Evolutionary conservation across 2,888 invertebrate species (phyloP).

Genomic region (Tipula helvola): DNA sequence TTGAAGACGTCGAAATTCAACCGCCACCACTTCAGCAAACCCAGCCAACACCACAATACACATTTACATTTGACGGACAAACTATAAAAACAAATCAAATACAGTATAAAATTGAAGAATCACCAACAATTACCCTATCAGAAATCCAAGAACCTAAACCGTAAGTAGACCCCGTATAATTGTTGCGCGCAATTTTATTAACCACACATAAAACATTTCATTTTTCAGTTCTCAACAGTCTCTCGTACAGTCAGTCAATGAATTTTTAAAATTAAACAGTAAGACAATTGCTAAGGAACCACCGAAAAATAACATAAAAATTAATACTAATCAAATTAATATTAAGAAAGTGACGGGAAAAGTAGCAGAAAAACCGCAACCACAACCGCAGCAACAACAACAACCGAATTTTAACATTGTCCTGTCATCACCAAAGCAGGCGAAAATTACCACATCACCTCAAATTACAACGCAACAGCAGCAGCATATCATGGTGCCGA

Average conservation of each 20-base stretch:
- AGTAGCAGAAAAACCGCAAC: slow-evolving; percentile 19
- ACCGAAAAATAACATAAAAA: slow-evolving; percentile 13
- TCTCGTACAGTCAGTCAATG: slow-evolving; percentile 15
- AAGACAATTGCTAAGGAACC: slow-evolving; percentile 14
- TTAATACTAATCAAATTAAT: not conserved
- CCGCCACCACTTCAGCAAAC: slow-evolving; percentile 16
- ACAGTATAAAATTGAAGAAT: slow-evolving; percentile 25
- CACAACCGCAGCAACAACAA: slow-evolving; percentile 24
- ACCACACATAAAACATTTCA: not conserved
- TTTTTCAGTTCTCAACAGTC: slow-evolving; percentile 9
- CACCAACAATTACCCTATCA: slow-evolving; percentile 9
- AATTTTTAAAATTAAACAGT: slow-evolving; percentile 4
- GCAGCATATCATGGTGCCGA: slow-evolving; percentile 13
- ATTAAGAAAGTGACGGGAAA: not conserved
- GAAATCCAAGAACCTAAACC: slow-evolving; percentile 8
- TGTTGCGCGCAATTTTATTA: not conserved
- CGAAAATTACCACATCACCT: slow-evolving; percentile 14
- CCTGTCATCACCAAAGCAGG: slow-evolving; percentile 24
- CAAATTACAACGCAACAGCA: slow-evolving; percentile 18
- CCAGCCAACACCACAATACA: slow-evolving; percentile 31
- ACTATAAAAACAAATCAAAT: slow-evolving; percentile 24
- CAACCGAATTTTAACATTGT: slow-evolving; percentile 34
- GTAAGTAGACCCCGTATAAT: slow-evolving; percentile 20
- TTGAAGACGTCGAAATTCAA: slow-evolving; percentile 21
- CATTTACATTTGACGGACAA: slow-evolving; percentile 30